Percentiles rank a stretch among this genome's conserved stretches.
Conservation (phyloP, 1,140 invertebrate genomes). For the Drosophila dunni region DNA sequence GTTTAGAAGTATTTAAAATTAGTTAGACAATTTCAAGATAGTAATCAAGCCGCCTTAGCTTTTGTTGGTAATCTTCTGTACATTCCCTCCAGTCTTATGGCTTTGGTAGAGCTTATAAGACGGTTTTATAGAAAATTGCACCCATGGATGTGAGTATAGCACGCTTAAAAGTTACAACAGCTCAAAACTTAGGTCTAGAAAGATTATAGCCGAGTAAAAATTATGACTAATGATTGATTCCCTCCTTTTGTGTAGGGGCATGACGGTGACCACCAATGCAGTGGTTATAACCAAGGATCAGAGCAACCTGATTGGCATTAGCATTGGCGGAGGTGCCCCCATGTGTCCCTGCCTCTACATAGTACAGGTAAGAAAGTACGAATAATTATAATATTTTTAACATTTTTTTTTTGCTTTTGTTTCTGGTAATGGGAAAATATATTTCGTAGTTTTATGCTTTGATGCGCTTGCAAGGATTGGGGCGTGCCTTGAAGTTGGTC, state of each 20-base stretch:
- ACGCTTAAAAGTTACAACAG: conserved; percentile 29
- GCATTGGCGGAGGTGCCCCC: conserved; percentile 98
- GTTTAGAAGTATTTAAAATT: no score
- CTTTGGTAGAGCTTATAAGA: conserved; percentile 55
- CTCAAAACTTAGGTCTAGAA: not conserved
- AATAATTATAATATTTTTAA: not conserved
- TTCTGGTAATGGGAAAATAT: not conserved
- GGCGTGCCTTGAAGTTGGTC: conserved; percentile 60
- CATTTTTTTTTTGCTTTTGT: not conserved
- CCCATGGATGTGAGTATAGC: conserved; percentile 61
- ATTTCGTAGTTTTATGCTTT: not conserved
- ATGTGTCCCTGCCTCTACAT: conserved; percentile 99
- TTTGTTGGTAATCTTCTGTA: conserved; percentile 2
- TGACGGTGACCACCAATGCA: conserved; percentile 98
- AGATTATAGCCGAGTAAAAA: not conserved
- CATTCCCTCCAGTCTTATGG: not conserved
- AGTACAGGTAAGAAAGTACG: conserved; percentile 90
- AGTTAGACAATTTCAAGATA: no score
- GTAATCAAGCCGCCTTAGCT: not conserved
- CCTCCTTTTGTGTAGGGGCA: conserved; percentile 90
- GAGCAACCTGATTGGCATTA: conserved; percentile 98
- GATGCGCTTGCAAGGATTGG: conserved; percentile 50
- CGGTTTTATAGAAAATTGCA: conserved; percentile 55
- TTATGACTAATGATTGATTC: not conserved
- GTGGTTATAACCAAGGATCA: conserved; percentile 96